These are phyloP conservation scores for Emmelina monodactyla DNA, from an alignment of 2,888 invertebrate genomes.

Conservation along the genomic window DNA sequence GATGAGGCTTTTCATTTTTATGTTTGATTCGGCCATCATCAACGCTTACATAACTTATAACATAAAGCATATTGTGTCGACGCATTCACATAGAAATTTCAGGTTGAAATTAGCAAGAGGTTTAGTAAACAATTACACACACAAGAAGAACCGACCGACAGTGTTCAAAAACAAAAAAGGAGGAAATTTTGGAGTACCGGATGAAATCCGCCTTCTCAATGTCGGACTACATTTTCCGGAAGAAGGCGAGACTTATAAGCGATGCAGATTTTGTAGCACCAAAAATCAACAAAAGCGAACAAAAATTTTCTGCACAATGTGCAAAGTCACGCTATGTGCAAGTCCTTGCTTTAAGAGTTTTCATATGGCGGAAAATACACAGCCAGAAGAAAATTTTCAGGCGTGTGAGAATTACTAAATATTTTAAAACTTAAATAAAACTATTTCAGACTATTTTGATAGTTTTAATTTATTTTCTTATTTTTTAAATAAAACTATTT, in stretches of 20 bases:
- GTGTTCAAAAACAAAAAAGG: conserved; percentile 19
- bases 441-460: too few species aligned
- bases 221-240: conserved; percentile 22
- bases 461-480: too few species aligned
- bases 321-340: conserved; percentile 14
- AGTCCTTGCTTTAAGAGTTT: conserved; percentile 13
- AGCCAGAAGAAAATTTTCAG: too few species aligned
- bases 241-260: conserved; percentile 9
- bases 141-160: conserved; percentile 8
- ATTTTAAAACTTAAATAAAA: too few species aligned
- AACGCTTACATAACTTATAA: conserved; percentile 19
- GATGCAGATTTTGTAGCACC: conserved; percentile 13
- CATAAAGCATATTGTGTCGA: conserved; percentile 10
- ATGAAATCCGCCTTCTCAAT: conserved; percentile 22
- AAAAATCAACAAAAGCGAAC: conserved; percentile 9
- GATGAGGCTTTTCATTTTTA: conserved; percentile 23
- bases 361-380: too few species aligned
- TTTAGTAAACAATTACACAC: conserved; percentile 12
- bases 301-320: conserved; percentile 8
- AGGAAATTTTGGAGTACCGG: conserved; percentile 21
- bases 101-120: conserved; percentile 15
- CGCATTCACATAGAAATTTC: conserved; percentile 15
- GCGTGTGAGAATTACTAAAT: too few species aligned
- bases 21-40: conserved; percentile 18
- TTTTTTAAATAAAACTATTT: too few species aligned